Evolutionary conservation across 2,888 invertebrate genomes (phyloP).

Genomic region (Metacarcinus magister): DNA sequence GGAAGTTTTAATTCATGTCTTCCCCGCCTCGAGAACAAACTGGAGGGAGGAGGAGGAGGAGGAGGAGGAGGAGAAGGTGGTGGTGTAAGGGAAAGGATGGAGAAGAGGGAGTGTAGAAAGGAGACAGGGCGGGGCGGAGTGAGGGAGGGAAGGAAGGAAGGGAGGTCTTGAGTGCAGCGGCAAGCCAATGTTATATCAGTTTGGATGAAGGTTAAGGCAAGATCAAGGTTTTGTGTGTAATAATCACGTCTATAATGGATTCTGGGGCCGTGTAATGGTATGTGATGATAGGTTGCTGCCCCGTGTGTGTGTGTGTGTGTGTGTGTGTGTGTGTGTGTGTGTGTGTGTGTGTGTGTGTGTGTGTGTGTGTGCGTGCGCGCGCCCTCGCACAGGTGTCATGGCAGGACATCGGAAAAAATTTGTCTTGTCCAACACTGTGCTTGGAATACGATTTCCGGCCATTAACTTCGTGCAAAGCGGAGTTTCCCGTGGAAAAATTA

Average conservation of each 20-base stretch:
- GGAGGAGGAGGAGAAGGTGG: too few relatives aligned
- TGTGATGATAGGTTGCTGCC: neutral
- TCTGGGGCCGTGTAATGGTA: neutral
- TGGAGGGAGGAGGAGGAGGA: too few relatives aligned
- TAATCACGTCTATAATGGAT: neutral
- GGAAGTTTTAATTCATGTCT: slow-evolving; percentile 3
- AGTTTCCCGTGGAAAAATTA: too few relatives aligned
- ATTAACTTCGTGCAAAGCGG: neutral
- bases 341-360: neutral
- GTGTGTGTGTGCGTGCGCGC: neutral
- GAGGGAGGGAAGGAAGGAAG: neutral
- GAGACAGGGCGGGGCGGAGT: neutral
- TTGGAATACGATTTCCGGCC: neutral
- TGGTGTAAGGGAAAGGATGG: neutral
- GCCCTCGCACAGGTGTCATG: neutral
- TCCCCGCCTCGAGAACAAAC: too few relatives aligned
- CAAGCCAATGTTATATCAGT: too few relatives aligned
- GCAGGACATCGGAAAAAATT: neutral
- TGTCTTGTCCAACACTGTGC: slow-evolving; percentile 28
- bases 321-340: slow-evolving; percentile 26
- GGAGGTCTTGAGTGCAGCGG: neutral
- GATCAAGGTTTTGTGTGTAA: slow-evolving; percentile 31
- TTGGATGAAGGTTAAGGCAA: neutral
- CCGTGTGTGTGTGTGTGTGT: slow-evolving; percentile 26
- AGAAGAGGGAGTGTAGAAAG: neutral